Evolutionary conservation across 2,113 vertebrate species (phyloP).

Genomic region (Sylvilagus bachmani): DNA sequence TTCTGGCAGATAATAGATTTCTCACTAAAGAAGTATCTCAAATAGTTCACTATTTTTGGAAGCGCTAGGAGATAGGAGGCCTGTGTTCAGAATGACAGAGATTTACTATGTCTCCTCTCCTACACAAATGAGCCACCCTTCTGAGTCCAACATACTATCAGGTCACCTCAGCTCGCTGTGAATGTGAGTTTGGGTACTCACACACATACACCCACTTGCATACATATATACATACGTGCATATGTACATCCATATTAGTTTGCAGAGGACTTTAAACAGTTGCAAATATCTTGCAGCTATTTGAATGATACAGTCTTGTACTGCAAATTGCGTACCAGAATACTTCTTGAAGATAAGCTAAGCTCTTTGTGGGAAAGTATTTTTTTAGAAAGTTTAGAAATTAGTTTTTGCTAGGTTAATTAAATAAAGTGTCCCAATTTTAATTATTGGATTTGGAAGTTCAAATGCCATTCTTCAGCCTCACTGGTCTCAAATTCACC

Average conservation of each 20-base stretch:
- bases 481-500: conserved; percentile 82
- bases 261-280: neutral
- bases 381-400: conserved; percentile 57
- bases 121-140: conserved; percentile 1
- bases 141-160: neutral
- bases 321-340: neutral
- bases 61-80: neutral
- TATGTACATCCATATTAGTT: no score
- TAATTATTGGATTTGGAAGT: conserved; percentile 77
- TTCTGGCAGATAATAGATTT: neutral
- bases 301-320: neutral
- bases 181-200: neutral
- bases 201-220: neutral
- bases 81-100: neutral
- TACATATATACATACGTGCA: no score
- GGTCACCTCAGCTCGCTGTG: neutral
- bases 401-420: conserved; percentile 42
- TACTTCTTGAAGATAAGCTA: neutral
- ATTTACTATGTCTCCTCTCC: neutral
- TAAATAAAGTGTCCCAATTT: conserved; percentile 60
- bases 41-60: neutral
- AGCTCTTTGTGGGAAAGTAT: neutral
- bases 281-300: neutral
- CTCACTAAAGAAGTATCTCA: neutral
- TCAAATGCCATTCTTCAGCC: conserved; percentile 81